phyloP scores from a whole-genome alignment of 1,140 invertebrate species.

The Pseudomyrmex sp. region DNA sequence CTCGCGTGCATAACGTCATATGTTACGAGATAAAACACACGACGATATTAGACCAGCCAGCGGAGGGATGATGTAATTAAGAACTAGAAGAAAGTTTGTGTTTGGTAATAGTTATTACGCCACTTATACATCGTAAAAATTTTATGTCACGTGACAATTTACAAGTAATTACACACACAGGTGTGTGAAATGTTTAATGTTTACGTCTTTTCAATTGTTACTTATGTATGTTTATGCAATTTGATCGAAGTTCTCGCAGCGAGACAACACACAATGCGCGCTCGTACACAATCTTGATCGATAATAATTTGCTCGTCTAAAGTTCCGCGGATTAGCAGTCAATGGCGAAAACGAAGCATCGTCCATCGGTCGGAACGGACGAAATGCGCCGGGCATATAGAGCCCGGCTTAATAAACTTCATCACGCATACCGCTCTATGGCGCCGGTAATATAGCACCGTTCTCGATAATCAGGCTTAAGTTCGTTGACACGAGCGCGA shows the following conservation, averaged over 20 bases:
- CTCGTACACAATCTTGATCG: conserved; percentile 8
- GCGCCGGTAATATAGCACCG: conserved; percentile 72
- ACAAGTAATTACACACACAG: no score
- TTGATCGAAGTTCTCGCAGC: no score
- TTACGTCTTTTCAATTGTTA: no score
- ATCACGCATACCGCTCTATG: conserved; percentile 75
- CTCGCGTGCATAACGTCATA: background rate
- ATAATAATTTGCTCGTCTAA: conserved; percentile 45
- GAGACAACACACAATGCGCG: no score
- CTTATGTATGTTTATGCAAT: no score
- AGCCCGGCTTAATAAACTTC: conserved; percentile 75
- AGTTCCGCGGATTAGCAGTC: background rate
- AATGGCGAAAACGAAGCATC: conserved; percentile 8
- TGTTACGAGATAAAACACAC: background rate
- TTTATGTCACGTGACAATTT: no score
- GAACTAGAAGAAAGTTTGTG: background rate
- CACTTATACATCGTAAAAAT: no score
- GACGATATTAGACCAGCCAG: background rate
- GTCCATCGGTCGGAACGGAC: background rate
- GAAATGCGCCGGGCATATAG: conserved; percentile 53
- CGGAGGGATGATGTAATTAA: background rate
- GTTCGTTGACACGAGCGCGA: conserved; percentile 75
- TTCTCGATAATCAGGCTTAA: conserved; percentile 77
- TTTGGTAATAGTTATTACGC: no score
- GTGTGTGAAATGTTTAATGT: no score